Evolutionary conservation across 1,140 invertebrate genomes (phyloP).

Genomic region (Musca vetustissima): DNA sequence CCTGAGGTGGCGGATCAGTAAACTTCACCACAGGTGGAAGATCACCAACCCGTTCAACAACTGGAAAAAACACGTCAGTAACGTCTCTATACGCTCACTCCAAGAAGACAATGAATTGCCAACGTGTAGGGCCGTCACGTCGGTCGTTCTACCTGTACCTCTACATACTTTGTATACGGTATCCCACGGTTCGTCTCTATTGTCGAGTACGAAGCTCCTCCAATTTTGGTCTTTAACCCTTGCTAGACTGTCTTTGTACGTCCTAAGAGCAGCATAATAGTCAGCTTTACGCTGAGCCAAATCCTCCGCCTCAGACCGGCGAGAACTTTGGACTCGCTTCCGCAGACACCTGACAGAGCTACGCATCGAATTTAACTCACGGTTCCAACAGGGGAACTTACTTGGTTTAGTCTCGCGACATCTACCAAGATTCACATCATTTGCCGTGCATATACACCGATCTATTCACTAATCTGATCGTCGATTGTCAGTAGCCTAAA

Average conservation of each 20-base stretch:
- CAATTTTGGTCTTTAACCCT: not conserved
- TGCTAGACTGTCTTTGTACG: not conserved
- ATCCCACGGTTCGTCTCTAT: conserved; percentile 17
- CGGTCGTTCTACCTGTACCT: not conserved
- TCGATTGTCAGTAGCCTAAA: not conserved
- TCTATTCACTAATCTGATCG: not conserved
- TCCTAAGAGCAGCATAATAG: not conserved
- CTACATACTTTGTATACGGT: conserved; percentile 14
- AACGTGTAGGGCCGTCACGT: not conserved
- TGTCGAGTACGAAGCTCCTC: conserved; percentile 6
- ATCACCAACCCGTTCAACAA: not conserved
- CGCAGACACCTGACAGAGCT: not conserved
- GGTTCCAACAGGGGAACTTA: not conserved
- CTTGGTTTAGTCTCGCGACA: not conserved
- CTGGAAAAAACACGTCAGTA: conserved; percentile 12
- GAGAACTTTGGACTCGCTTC: not conserved
- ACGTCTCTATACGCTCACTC: not conserved
- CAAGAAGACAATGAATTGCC: not conserved
- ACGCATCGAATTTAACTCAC: not conserved
- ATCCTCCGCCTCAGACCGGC: not conserved
- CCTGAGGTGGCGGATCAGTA: not conserved
- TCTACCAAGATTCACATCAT: not conserved
- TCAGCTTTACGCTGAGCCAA: not conserved
- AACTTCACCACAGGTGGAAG: not conserved
- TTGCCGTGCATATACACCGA: not conserved